Conservation (phyloP, 2,797 vertebrate genomes). For the Arrhamphus sclerolepis region DNA sequence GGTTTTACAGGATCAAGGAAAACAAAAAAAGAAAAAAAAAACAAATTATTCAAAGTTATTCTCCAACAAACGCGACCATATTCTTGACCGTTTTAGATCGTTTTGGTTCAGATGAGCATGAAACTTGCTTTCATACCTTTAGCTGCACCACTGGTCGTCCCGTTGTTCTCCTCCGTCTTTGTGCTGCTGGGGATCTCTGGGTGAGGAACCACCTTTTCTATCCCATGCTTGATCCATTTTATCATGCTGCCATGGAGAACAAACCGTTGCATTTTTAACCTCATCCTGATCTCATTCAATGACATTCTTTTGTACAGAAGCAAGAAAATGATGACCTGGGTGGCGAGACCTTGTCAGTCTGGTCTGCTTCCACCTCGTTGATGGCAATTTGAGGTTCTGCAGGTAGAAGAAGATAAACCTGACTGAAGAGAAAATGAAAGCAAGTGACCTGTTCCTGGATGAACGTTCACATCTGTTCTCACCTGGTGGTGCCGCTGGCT, state of each 20-base stretch:
- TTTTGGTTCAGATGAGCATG: neutral
- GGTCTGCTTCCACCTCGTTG: constrained; percentile 45
- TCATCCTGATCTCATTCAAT: neutral
- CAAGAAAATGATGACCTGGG: constrained; percentile 66
- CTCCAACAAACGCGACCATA: neutral
- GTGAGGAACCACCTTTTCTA: constrained; percentile 83
- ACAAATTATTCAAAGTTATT: neutral
- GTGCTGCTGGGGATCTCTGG: constrained; percentile 52
- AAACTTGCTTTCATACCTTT: too few species aligned
- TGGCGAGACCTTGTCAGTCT: constrained; percentile 33
- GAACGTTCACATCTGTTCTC: constrained; percentile 3
- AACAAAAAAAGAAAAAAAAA: neutral
- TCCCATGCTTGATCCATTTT: constrained; percentile 79
- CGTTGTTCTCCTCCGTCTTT: constrained; percentile 43
- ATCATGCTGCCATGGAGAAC: constrained; percentile 70
- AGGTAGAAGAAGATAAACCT: constrained; percentile 33
- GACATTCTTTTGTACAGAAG: too few species aligned
- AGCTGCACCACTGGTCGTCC: constrained; percentile 13
- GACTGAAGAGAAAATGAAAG: neutral
- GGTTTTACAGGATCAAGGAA: constrained; percentile 13
- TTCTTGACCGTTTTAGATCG: too few species aligned
- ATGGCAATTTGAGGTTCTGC: constrained; percentile 44
- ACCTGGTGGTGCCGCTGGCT: constrained; percentile 48
- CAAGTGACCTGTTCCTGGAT: neutral
- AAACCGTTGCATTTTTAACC: too few species aligned